Percentiles rank a stretch among this genome's conserved stretches.
These are phyloP conservation scores for Myrmecophaga tridactyla DNA, from an alignment of 2,113 vertebrate species.

Conservation along the genomic window DNA sequence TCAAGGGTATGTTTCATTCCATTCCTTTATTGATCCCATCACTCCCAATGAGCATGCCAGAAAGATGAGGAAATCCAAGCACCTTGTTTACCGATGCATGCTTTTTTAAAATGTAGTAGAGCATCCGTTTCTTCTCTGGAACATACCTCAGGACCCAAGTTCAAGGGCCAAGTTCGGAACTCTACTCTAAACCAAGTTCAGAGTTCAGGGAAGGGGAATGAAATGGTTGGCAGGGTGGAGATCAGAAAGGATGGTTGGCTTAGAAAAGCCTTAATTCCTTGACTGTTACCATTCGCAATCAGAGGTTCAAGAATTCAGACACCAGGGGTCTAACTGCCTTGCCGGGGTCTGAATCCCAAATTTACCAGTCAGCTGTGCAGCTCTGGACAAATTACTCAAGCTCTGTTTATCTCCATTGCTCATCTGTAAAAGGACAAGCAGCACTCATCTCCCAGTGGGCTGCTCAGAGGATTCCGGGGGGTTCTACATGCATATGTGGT, in stretches of 20 bases:
- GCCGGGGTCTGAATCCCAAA: background rate
- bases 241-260: fast-evolving
- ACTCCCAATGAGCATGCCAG: background rate
- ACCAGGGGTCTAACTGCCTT: background rate
- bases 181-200: background rate
- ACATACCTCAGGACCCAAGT: background rate
- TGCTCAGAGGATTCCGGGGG: background rate
- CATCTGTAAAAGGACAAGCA: background rate
- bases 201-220: background rate
- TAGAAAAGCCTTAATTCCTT: background rate
- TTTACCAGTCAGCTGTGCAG: background rate
- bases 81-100: background rate
- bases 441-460: background rate
- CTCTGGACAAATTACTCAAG: background rate
- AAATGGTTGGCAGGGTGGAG: background rate
- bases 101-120: background rate
- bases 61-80: background rate
- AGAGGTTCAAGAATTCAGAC: background rate
- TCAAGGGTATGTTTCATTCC: background rate
- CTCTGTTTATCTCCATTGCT: background rate
- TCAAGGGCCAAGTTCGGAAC: background rate
- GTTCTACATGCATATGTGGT: fast-evolving
- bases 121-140: background rate
- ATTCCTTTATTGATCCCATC: conserved; percentile 5
- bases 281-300: background rate